A percentile compares a stretch with the other conserved stretches of the same genome.
Evolutionary conservation across 2,797 vertebrate genomes (phyloP).

Genomic region (Syngnathus acus): DNA sequence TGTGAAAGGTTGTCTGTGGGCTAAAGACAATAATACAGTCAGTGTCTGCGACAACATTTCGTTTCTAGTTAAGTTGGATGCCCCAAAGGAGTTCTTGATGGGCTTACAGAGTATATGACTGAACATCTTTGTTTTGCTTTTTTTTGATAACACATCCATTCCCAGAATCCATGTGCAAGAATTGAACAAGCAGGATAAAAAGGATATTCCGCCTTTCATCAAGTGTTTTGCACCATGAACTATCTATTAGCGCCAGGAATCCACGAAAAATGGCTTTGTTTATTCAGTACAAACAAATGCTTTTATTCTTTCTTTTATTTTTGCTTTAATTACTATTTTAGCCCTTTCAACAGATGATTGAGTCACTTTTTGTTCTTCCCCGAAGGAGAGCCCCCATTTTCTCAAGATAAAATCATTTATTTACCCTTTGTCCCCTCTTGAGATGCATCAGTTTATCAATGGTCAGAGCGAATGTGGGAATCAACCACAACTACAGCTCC

Average conservation of each 20-base stretch:
- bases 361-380: background rate
- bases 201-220: conserved; percentile 11
- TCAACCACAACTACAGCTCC: conserved; percentile 20
- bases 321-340: conserved; percentile 14
- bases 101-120: conserved; percentile 32
- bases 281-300: conserved; percentile 13
- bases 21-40: conserved; percentile 58
- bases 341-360: conserved; percentile 12
- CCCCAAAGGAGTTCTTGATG: conserved; percentile 44
- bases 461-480: conserved; percentile 48
- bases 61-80: conserved; percentile 48
- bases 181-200: conserved; percentile 11
- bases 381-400: conserved; percentile 12
- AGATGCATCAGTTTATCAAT: conserved; percentile 11
- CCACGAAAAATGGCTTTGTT: conserved; percentile 7
- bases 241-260: conserved; percentile 18
- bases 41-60: conserved; percentile 55
- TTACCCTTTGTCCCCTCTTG: conserved; percentile 29
- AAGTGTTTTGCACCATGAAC: conserved; percentile 13
- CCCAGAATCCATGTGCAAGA: conserved; percentile 15
- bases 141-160: conserved; percentile 25
- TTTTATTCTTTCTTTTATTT: conserved; percentile 3
- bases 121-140: conserved; percentile 16
- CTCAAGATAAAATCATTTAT: conserved; percentile 22
- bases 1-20: conserved; percentile 62